Conservation (phyloP, 2,888 invertebrate species). For the Leptothorax acervorum region DNA sequence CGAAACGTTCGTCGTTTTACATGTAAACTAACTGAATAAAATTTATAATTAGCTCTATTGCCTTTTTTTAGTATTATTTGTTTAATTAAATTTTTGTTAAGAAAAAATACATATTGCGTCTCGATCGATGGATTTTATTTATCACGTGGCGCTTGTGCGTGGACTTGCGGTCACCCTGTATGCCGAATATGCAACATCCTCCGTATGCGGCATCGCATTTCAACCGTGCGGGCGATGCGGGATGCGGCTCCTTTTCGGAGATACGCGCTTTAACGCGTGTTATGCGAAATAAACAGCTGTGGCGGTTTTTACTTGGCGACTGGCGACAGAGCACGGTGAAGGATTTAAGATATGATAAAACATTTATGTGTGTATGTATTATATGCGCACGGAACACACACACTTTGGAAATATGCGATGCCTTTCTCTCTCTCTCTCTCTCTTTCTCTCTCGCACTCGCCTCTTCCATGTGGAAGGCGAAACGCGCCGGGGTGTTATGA, state of each 20-base stretch:
- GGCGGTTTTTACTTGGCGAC: slow-evolving; percentile 19
- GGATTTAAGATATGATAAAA: background rate
- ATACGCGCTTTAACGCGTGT: slow-evolving; percentile 11
- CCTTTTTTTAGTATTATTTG: too few relatives aligned
- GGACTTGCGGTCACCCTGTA: background rate
- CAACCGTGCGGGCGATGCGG: background rate
- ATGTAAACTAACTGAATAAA: too few relatives aligned
- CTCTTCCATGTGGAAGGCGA: background rate
- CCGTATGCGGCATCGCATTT: background rate
- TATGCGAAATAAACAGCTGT: slow-evolving; percentile 24
- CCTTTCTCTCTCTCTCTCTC: background rate
- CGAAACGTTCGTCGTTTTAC: too few relatives aligned
- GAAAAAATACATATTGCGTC: background rate
- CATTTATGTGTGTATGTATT: background rate
- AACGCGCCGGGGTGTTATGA: slow-evolving; percentile 28
- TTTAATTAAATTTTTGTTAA: background rate
- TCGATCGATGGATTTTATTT: background rate
- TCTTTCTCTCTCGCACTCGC: too few relatives aligned
- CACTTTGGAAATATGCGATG: background rate
- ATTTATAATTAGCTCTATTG: too few relatives aligned
- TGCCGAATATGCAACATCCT: background rate
- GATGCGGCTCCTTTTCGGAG: background rate
- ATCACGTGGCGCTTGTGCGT: background rate
- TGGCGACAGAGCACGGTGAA: slow-evolving; percentile 17
- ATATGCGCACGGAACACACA: background rate